Conservation (phyloP, 2,113 vertebrate species). For the Petaurus breviceps region DNA sequence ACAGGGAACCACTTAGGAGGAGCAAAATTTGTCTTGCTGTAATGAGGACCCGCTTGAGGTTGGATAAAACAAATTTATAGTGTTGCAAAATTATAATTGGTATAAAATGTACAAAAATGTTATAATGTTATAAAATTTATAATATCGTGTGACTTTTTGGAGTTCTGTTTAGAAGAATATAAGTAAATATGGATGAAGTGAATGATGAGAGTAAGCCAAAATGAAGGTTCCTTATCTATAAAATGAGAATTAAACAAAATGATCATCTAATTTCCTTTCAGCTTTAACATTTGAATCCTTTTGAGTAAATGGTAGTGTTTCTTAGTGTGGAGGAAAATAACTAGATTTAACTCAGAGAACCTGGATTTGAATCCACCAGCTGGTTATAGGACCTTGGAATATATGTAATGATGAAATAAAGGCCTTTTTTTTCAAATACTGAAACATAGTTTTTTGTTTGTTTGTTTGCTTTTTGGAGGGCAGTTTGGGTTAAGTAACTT, state of each 20-base stretch:
- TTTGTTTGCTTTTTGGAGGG: no score
- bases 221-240: neutral
- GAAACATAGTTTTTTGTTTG: neutral
- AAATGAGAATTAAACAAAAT: neutral
- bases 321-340: neutral
- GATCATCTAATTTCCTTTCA: neutral
- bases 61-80: neutral
- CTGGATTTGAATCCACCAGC: neutral
- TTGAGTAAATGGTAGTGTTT: neutral
- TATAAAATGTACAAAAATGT: no score
- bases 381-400: neutral
- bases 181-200: neutral
- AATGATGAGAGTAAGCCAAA: neutral
- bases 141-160: neutral
- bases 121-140: no score
- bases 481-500: no score
- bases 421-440: neutral
- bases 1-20: no score
- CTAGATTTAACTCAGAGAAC: neutral
- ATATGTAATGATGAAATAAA: neutral
- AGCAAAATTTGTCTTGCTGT: neutral
- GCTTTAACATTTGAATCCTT: neutral
- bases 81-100: no score
- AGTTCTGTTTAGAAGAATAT: neutral
- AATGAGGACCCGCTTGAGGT: neutral